A percentile compares a stretch with the other conserved stretches of the same genome.
Evolutionary conservation across 2,113 vertebrate genomes (phyloP).

Genomic region (Nicator chloris): DNA sequence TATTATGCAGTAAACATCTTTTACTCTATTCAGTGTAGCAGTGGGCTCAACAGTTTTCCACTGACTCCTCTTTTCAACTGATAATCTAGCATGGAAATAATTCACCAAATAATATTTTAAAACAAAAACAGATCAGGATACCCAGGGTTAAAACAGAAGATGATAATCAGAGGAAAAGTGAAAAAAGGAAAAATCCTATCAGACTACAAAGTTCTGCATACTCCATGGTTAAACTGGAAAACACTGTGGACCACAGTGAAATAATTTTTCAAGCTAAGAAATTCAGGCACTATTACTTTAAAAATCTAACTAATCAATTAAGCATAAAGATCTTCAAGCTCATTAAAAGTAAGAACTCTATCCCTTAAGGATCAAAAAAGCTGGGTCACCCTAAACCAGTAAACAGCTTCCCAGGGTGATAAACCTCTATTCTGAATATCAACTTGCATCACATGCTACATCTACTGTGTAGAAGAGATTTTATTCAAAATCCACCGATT

Average conservation of each 20-base stretch:
- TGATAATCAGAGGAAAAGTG: background rate
- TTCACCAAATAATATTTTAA: background rate
- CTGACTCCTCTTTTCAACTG: background rate
- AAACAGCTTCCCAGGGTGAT: background rate
- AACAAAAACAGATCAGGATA: background rate
- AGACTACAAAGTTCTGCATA: background rate
- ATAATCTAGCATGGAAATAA: background rate
- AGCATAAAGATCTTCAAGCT: background rate
- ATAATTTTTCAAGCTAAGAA: background rate
- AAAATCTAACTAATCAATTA: slow-evolving; percentile 15
- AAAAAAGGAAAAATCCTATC: background rate
- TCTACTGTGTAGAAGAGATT: background rate
- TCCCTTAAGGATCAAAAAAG: slow-evolving; percentile 7
- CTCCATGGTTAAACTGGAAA: background rate
- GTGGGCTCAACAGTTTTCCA: background rate
- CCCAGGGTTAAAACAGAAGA: background rate
- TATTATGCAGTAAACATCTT: background rate
- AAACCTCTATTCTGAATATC: background rate
- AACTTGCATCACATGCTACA: background rate
- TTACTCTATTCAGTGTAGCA: background rate
- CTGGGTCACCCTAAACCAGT: background rate
- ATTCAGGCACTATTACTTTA: background rate
- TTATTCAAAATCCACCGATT: background rate
- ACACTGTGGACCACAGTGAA: background rate
- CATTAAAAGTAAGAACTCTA: slow-evolving; percentile 3